Evolutionary conservation across 2,797 vertebrate species (phyloP).

Genomic region (Tiaroga cobitis): DNA sequence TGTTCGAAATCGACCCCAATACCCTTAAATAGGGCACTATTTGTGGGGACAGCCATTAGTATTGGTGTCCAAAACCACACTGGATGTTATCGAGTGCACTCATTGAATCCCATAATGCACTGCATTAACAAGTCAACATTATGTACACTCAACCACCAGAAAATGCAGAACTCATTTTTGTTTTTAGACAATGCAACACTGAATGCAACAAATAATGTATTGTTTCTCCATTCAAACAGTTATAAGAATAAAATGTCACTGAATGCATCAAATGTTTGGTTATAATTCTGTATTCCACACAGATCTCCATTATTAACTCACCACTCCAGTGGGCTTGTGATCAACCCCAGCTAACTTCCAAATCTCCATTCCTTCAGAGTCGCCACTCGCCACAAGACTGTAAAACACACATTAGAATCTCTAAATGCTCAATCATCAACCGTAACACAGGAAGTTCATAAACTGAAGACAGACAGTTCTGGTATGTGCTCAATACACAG

Average conservation of each 20-base stretch:
- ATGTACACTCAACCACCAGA: background rate
- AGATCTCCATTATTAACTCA: constrained; percentile 65
- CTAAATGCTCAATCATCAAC: background rate
- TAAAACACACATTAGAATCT: constrained; percentile 2
- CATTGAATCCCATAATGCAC: background rate
- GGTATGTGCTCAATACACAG: background rate
- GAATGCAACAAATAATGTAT: background rate
- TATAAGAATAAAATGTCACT: background rate
- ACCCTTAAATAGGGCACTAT: background rate
- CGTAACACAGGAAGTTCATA: background rate
- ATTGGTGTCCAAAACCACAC: background rate
- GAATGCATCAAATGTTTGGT: background rate
- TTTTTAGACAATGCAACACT: too few species aligned
- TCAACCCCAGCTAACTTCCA: constrained; percentile 89
- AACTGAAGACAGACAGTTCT: background rate
- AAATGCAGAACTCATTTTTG: too few species aligned
- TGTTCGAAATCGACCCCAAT: too few species aligned
- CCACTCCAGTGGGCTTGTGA: constrained; percentile 77
- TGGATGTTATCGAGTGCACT: background rate
- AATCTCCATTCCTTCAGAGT: constrained; percentile 82
- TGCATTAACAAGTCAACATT: background rate
- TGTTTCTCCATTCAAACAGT: background rate
- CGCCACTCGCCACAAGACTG: constrained; percentile 82
- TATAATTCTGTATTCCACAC: background rate
- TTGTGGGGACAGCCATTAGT: background rate